Evolutionary conservation across 2,113 vertebrate genomes (phyloP).

Genomic region (Ramphastos sulfuratus): DNA sequence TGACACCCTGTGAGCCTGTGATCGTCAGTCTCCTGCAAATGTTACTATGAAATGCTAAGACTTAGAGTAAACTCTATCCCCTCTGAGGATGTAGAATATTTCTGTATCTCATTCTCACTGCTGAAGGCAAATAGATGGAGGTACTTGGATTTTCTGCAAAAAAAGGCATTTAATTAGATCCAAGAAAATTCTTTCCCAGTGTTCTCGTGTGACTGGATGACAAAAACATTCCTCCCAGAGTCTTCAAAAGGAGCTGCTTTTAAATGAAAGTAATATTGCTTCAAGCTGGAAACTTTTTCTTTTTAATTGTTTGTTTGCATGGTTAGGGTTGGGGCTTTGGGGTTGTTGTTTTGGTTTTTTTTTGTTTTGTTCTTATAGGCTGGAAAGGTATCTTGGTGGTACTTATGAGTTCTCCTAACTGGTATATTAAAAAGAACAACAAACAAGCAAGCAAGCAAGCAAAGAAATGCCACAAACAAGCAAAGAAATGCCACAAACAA

Average conservation of each 20-base stretch:
- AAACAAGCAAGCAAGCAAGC: no score
- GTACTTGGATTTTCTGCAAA: not conserved
- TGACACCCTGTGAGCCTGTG: no score
- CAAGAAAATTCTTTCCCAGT: not conserved
- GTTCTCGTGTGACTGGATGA: not conserved
- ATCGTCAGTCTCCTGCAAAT: not conserved
- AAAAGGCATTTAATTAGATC: not conserved
- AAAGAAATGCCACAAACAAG: no score
- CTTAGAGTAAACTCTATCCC: not conserved
- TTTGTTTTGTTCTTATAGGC: no score
- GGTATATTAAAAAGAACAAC: not conserved
- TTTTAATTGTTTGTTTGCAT: not conserved
- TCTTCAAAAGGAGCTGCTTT: not conserved
- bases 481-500: no score
- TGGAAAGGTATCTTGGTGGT: not conserved
- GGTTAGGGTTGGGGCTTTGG: no score
- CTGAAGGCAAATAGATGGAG: not conserved
- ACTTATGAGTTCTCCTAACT: not conserved
- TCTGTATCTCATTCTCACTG: not conserved
- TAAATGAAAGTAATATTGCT: not conserved
- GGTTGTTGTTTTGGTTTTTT: no score
- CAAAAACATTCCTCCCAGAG: not conserved
- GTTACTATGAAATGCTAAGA: not conserved
- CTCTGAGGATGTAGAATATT: not conserved
- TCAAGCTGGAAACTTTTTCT: not conserved